These are phyloP conservation scores for Synergus laeviventris DNA, from an alignment of 2,888 invertebrate genomes.

Conservation along the genomic window DNA sequence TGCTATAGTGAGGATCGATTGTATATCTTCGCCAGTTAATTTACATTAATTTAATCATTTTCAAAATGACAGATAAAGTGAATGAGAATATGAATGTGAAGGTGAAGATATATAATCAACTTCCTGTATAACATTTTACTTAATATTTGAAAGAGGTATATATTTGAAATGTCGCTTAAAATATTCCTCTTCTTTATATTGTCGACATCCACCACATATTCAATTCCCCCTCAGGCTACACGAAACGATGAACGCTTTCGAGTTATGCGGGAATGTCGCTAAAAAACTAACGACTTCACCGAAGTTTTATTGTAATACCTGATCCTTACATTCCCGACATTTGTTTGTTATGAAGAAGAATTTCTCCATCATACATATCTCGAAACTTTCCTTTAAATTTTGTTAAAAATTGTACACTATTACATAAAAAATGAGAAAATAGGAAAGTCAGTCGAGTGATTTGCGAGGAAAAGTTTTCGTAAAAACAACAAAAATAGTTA, in stretches of 20 bases:
- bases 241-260: conserved; percentile 5
- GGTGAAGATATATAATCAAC: too few species aligned
- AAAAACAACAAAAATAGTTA: conserved; percentile 1
- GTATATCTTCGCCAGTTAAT: too few species aligned
- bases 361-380: not conserved
- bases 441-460: not conserved
- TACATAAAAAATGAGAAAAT: not conserved
- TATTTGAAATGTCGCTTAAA: not conserved
- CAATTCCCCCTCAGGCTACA: not conserved
- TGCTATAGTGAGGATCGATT: too few species aligned
- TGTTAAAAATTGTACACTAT: not conserved
- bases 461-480: not conserved
- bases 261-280: conserved; percentile 25
- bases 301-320: conserved; percentile 29
- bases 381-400: not conserved
- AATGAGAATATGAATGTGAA: too few species aligned
- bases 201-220: not conserved
- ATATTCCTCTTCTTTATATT: not conserved
- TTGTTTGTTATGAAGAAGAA: not conserved
- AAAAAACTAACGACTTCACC: not conserved
- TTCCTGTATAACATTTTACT: too few species aligned
- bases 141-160: not conserved
- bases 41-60: too few species aligned
- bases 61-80: too few species aligned
- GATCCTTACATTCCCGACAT: not conserved